A percentile compares a stretch with the other conserved stretches of the same genome.
phyloP scores from a whole-genome alignment of 2,888 invertebrate species.

The Timema podura region DNA sequence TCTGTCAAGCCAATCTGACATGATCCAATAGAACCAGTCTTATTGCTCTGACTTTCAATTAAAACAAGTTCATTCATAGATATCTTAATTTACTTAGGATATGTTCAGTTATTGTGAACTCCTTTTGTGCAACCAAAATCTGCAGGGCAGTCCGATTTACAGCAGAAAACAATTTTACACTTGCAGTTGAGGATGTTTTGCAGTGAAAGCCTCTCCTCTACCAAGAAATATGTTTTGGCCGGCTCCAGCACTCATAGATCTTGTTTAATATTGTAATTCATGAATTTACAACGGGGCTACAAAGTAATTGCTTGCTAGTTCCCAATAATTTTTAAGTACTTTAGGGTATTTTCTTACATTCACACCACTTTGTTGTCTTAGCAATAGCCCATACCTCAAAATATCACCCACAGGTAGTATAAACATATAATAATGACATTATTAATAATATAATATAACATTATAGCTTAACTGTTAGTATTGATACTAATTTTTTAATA shows the following conservation, averaged over 20 bases:
- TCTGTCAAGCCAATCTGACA: background rate
- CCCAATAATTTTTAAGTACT: no score
- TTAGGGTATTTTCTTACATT: no score
- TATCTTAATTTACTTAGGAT: background rate
- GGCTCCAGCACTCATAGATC: background rate
- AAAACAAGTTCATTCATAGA: background rate
- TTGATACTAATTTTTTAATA: no score
- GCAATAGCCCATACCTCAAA: no score
- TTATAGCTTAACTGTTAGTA: no score
- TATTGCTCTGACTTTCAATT: background rate
- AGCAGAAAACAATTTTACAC: background rate
- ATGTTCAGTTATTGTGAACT: background rate
- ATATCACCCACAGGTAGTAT: no score
- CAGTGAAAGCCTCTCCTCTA: background rate
- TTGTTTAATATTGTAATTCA: background rate
- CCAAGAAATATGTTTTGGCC: background rate
- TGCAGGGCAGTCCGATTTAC: background rate
- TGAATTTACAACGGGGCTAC: no score
- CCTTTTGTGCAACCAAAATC: background rate
- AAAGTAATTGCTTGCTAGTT: no score
- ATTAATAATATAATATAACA: no score
- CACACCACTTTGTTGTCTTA: no score
- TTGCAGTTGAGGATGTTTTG: conserved; percentile 7
- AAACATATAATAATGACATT: no score
- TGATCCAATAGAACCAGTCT: background rate